Percentiles rank a stretch among this genome's conserved stretches.
These are phyloP conservation scores for Lordiphosa collinella DNA, from an alignment of 1,140 invertebrate species.

Conservation along the genomic window DNA sequence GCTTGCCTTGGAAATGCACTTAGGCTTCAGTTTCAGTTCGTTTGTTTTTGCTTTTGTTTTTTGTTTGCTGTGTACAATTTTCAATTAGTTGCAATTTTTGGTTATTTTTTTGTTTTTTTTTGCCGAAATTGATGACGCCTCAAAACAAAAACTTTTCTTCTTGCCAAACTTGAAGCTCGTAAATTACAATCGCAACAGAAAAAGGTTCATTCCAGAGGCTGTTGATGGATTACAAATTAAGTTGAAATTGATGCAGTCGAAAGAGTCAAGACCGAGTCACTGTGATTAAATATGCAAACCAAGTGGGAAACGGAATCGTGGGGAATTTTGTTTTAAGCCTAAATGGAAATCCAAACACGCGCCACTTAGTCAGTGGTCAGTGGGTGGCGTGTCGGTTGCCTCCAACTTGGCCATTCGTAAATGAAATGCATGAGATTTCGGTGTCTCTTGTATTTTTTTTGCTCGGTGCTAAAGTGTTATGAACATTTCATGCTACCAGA, in stretches of 20 bases:
- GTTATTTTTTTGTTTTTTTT: conserved; percentile 1
- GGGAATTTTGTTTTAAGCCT: conserved; percentile 41
- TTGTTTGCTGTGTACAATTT: conserved; percentile 54
- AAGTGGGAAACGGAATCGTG: conserved; percentile 42
- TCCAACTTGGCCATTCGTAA: conserved; percentile 10
- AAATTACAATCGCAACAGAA: conserved; percentile 31
- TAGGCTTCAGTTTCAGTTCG: conserved; percentile 53
- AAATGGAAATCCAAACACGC: conserved; percentile 73
- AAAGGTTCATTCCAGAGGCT: conserved; percentile 32
- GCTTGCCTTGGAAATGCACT: conserved; percentile 74
- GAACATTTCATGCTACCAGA: conserved; percentile 59
- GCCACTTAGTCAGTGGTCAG: conserved; percentile 45
- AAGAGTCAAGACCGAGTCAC: conserved; percentile 30
- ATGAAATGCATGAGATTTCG: conserved; percentile 56
- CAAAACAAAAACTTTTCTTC: conserved; percentile 21
- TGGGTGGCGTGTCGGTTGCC: conserved; percentile 15
- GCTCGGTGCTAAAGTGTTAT: conserved; percentile 55
- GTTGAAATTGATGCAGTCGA: conserved; percentile 48
- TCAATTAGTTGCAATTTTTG: conserved; percentile 66
- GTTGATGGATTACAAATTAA: conserved; percentile 70
- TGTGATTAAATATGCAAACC: conserved; percentile 65
- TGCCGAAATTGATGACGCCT: conserved; percentile 65
- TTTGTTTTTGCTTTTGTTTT: conserved; percentile 14
- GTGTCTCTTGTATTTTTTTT: conserved; percentile 10
- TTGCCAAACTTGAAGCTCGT: conserved; percentile 38